Evolutionary conservation across 2,113 vertebrate species (phyloP), one percentile per base, ranked within the genome.

Genomic region (Lates calcarifer): DNA sequence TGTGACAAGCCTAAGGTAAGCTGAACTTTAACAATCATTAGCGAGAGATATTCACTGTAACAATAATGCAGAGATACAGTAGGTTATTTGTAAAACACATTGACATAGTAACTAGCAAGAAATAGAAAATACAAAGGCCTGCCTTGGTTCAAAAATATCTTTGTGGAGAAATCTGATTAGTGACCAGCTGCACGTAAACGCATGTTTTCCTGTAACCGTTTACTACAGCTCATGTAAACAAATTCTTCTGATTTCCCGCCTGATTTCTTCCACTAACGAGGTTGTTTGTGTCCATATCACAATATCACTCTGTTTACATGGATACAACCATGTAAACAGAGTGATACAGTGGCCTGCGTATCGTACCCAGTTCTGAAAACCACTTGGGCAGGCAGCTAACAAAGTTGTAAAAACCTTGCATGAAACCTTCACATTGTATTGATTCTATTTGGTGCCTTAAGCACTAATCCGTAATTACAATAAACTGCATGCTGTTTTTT

Each of bases 401-500:
- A 35, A 62, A 66, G 58, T 37, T 11, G 13, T 28, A 18, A 17
- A 67, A 33, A 67, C 65, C 41, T 24, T 26, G 57, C 53, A 26
- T 57, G 6, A 84, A 67, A 66, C 65, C n/a, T 37, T 28, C 61
- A 64, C 43, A 4, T 35, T 75, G 43, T 71, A 82, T 70, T 45
- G 83, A 71, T 76, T 79, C 15, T 47, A 12, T 37, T 58, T 33
- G 39, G 8, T 39, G 47, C 69, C 41, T 66, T 57, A 37, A 55
- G 73, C 83, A 47, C 28, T 35, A n/a, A 69, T 80, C 49, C 49
- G 28, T 77, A 51, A 69, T 77, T n/a, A 74, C 60, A 47, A 17
- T 47, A 45, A 7, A 1, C 33, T 55, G 24, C 22, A 49, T 51
- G 49, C 26, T 33, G 65, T 20, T 13, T 47, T 18, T 28, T 3